These are phyloP conservation scores for Emydocephalus ijimae DNA, from an alignment of 2,113 vertebrate genomes.

Conservation along the genomic window DNA sequence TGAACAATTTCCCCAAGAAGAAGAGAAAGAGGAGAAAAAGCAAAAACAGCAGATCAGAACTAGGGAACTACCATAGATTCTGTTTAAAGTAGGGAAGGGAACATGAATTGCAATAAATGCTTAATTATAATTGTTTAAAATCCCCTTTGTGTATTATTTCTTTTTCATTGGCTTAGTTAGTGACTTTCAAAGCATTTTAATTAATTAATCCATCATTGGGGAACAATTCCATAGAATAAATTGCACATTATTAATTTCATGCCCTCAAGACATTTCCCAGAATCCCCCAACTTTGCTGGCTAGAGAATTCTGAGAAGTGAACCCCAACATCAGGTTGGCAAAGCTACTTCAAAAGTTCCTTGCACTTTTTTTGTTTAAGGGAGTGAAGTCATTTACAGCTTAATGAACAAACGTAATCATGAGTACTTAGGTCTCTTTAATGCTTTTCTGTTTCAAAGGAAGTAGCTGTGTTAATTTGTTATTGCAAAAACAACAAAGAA, in stretches of 20 bases:
- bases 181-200: neutral
- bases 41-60: neutral
- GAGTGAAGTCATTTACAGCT: neutral
- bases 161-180: neutral
- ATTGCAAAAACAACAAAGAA: neutral
- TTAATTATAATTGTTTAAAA: neutral
- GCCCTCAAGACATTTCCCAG: neutral
- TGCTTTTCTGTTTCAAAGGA: neutral
- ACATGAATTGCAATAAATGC: neutral
- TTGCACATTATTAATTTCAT: neutral
- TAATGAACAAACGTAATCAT: neutral
- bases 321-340: neutral
- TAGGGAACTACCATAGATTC: neutral
- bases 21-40: neutral
- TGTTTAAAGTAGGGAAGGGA: neutral
- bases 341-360: neutral
- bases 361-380: neutral
- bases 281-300: neutral
- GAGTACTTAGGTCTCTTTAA: neutral
- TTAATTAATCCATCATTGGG: neutral
- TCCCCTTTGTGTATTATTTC: neutral
- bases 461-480: neutral
- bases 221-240: neutral
- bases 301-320: neutral
- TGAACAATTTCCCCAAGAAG: neutral